phyloP scores from a whole-genome alignment of 2,797 vertebrate genomes.

The Epinephelus awoara region DNA sequence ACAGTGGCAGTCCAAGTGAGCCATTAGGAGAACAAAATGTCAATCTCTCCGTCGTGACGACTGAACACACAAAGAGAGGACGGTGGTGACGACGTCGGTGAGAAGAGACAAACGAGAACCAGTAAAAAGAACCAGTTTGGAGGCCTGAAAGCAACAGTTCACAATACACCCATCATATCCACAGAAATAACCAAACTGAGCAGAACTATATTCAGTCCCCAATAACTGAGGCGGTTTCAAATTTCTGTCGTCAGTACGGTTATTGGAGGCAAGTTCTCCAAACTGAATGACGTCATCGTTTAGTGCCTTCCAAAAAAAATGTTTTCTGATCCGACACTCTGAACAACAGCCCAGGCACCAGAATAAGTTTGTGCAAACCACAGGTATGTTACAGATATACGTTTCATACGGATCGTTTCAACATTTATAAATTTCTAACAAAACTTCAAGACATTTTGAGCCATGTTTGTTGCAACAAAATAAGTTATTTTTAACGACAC shows the following conservation, averaged over 20 bases:
- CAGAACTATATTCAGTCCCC: not conserved
- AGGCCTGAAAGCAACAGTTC: not conserved
- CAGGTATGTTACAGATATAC: too few relatives aligned
- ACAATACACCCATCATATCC: not conserved
- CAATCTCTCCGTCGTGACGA: not conserved
- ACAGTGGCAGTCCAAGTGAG: not conserved
- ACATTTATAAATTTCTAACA: too few relatives aligned
- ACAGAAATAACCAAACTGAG: too few relatives aligned
- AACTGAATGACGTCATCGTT: not conserved
- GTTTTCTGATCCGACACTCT: not conserved
- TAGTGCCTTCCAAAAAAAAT: not conserved
- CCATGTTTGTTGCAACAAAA: too few relatives aligned
- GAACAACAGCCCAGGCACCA: too few relatives aligned
- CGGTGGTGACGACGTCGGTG: not conserved
- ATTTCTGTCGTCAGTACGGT: not conserved
- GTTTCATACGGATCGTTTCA: too few relatives aligned
- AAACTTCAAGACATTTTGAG: too few relatives aligned
- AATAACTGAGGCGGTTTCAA: not conserved
- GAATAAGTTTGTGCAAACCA: too few relatives aligned
- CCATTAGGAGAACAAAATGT: not conserved
- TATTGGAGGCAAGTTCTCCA: not conserved
- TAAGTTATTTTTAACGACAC: too few relatives aligned
- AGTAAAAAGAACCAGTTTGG: not conserved
- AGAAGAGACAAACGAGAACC: not conserved
- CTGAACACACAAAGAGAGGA: not conserved